Evolutionary conservation across 2,113 vertebrate genomes (phyloP).

Genomic region (Noturus placidus): DNA sequence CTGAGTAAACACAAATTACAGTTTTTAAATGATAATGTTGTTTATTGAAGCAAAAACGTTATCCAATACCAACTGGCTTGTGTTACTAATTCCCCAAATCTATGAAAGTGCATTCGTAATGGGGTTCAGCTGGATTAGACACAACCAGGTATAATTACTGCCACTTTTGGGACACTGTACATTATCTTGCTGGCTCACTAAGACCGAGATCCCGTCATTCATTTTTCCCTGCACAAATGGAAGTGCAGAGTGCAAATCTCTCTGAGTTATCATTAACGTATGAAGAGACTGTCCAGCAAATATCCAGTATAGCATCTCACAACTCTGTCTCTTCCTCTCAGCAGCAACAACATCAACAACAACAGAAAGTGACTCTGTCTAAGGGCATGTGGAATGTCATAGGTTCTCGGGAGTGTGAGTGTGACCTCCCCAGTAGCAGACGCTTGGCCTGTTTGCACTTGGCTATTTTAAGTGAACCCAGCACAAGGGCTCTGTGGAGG

Average conservation of each 20-base stretch:
- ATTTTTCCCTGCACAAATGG: background rate
- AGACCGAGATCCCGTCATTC: background rate
- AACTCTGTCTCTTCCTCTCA: background rate
- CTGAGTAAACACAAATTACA: too few relatives aligned
- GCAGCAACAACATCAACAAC: conserved; percentile 21
- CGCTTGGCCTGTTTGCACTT: conserved; percentile 36
- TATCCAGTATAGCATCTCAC: background rate
- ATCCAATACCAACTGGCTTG: too few relatives aligned
- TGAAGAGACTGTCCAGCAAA: background rate
- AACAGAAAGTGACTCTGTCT: conserved; percentile 37
- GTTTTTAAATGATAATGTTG: too few relatives aligned
- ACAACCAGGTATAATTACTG: too few relatives aligned
- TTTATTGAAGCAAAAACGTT: too few relatives aligned
- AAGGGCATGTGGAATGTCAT: conserved; percentile 13
- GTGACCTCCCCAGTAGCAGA: conserved; percentile 49
- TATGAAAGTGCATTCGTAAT: too few relatives aligned
- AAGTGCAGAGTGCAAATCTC: background rate
- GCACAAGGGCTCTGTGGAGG: conserved; percentile 54
- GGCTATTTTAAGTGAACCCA: conserved; percentile 55
- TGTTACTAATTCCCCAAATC: too few relatives aligned
- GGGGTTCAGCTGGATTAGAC: too few relatives aligned
- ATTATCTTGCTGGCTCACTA: background rate
- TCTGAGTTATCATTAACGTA: background rate
- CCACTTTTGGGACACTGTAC: too few relatives aligned
- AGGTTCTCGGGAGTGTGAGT: conserved; percentile 3